phyloP scores from a whole-genome alignment of 2,113 vertebrate species.

The Ploceus nigricollis region DNA sequence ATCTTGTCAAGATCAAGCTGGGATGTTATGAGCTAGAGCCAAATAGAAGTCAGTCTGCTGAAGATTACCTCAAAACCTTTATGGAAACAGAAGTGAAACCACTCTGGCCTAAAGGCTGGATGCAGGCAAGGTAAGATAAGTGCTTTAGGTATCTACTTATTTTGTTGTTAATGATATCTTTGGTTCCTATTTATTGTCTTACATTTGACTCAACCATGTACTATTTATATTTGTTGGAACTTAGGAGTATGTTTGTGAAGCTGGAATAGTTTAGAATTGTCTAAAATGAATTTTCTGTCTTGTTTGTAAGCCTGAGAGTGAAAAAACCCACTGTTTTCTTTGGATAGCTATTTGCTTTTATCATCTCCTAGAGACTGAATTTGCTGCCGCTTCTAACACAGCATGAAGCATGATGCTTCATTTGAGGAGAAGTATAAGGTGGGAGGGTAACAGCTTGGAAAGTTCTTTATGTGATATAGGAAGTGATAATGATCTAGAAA shows the following conservation, averaged over 20 bases:
- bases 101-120: conserved; percentile 99
- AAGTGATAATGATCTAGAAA: neutral
- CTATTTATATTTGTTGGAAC: neutral
- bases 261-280: neutral
- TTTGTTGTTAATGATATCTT: neutral
- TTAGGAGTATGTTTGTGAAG: neutral
- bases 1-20: conserved; percentile 93
- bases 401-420: neutral
- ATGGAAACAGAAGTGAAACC: conserved; percentile 98
- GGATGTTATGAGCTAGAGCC: conserved; percentile 94
- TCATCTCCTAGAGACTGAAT: neutral
- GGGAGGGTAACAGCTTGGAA: neutral
- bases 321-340: neutral
- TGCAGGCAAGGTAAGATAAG: conserved; percentile 89
- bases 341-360: neutral
- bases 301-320: neutral
- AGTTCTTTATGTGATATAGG: neutral
- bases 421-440: neutral
- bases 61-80: conserved; percentile 98
- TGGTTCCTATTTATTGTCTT: neutral
- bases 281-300: neutral
- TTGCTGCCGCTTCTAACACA: neutral
- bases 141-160: neutral
- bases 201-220: neutral
- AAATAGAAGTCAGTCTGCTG: conserved; percentile 89